These are phyloP conservation scores for Tupaia tana DNA, from an alignment of 2,113 vertebrate species.

Conservation along the genomic window DNA sequence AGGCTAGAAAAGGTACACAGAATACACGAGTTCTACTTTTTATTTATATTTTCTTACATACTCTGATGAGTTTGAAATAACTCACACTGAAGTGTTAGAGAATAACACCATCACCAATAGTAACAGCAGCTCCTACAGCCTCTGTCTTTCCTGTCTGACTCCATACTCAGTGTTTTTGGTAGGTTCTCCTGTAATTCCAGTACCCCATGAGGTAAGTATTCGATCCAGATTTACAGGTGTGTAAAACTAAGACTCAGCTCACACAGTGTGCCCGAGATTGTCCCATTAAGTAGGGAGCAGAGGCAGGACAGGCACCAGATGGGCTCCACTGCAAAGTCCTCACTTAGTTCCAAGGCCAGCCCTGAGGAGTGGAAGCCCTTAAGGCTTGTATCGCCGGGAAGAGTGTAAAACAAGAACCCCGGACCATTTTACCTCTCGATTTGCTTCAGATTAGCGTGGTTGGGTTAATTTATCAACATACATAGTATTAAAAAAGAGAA, in stretches of 20 bases:
- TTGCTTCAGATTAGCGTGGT: not conserved
- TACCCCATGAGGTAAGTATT: not conserved
- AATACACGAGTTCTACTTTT: not conserved
- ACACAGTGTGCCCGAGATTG: not conserved
- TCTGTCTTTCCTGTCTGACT: not conserved
- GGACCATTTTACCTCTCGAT: not conserved
- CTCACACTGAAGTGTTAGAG: not conserved
- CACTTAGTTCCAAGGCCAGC: not conserved
- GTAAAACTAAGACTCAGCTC: not conserved
- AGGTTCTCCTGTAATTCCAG: not conserved
- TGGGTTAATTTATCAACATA: not conserved
- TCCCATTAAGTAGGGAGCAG: not conserved
- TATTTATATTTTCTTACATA: not conserved
- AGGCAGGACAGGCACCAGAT: not conserved
- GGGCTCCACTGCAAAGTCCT: not conserved
- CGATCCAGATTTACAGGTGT: not conserved
- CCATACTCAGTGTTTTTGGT: not conserved
- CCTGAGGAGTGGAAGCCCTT: not conserved
- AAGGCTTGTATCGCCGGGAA: not conserved
- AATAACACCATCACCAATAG: not conserved
- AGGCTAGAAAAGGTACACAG: not conserved
- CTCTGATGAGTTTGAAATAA: not conserved
- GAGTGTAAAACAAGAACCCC: not conserved
- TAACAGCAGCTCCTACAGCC: not conserved
- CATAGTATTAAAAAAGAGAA: not conserved